Evolutionary conservation across 2,797 vertebrate genomes (phyloP).

Genomic region (Discoglossus pictus): DNA sequence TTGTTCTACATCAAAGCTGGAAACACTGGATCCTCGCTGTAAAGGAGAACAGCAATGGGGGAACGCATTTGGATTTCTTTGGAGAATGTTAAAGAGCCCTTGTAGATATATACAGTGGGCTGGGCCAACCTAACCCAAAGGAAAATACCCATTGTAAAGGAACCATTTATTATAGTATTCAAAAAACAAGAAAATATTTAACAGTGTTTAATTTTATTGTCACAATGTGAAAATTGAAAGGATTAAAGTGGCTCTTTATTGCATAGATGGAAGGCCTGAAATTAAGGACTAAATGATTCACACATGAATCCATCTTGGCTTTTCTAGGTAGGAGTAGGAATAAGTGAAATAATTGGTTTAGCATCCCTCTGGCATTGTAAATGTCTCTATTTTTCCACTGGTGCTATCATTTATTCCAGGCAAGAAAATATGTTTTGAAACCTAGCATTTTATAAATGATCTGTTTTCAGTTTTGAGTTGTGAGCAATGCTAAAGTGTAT

Average conservation of each 20-base stretch:
- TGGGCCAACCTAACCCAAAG: too few relatives aligned
- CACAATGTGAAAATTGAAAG: not conserved
- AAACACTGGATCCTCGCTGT: too few relatives aligned
- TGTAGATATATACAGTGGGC: too few relatives aligned
- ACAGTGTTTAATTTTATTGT: not conserved
- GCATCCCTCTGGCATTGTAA: slow-evolving; percentile 8
- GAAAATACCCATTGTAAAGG: too few relatives aligned
- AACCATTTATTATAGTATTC: not conserved
- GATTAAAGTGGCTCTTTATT: not conserved
- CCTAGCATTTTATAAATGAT: slow-evolving; percentile 1
- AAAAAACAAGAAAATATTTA: not conserved
- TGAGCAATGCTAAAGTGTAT: too few relatives aligned
- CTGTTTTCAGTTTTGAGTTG: slow-evolving; percentile 9
- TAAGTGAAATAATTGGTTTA: slow-evolving; percentile 38
- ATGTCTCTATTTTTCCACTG: slow-evolving; percentile 34
- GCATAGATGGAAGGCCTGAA: slow-evolving; percentile 2
- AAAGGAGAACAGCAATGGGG: too few relatives aligned
- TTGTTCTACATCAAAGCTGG: too few relatives aligned
- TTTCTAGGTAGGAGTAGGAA: not conserved
- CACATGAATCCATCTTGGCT: slow-evolving; percentile 18
- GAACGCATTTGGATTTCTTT: too few relatives aligned
- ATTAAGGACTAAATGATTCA: slow-evolving; percentile 25
- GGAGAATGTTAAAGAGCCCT: too few relatives aligned
- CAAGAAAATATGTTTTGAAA: slow-evolving; percentile 29
- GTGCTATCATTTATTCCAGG: slow-evolving; percentile 18